Conservation (phyloP, 1,140 invertebrate genomes). For the Globodera ellingtonae region DNA sequence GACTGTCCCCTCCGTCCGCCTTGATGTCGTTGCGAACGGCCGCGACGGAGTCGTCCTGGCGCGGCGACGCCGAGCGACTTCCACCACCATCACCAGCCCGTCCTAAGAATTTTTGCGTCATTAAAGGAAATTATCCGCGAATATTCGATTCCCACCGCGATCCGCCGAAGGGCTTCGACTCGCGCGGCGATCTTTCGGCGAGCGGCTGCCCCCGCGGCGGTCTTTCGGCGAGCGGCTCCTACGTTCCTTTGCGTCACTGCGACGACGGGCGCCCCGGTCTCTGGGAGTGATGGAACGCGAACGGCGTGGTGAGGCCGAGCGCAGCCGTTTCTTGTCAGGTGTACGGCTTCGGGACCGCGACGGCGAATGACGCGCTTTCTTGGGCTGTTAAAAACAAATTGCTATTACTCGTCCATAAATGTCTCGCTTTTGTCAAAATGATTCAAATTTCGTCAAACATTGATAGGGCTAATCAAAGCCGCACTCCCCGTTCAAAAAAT, state of each 20-base stretch:
- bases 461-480: not conserved
- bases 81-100: not conserved
- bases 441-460: not conserved
- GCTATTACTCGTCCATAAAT: not conserved
- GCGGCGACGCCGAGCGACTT: not conserved
- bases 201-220: not conserved
- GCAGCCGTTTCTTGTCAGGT: not conserved
- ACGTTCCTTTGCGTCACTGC: not conserved
- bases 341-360: constrained; percentile 26
- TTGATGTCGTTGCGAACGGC: not conserved
- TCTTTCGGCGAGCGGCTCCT: not conserved
- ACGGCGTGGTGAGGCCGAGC: constrained; percentile 17
- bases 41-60: not conserved
- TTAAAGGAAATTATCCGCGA: not conserved
- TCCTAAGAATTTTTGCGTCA: not conserved
- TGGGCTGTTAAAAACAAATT: not conserved
- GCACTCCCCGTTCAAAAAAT: not conserved
- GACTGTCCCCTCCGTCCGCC: constrained; percentile 2
- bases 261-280: constrained; percentile 3
- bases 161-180: not conserved
- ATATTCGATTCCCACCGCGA: not conserved
- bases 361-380: constrained; percentile 25
- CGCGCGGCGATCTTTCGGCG: no score
- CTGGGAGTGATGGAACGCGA: constrained; percentile 29
- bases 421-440: not conserved